These are phyloP conservation scores for Caenorhabditis sp. DNA, from an alignment of 2,888 invertebrate genomes.

Conservation along the genomic window DNA sequence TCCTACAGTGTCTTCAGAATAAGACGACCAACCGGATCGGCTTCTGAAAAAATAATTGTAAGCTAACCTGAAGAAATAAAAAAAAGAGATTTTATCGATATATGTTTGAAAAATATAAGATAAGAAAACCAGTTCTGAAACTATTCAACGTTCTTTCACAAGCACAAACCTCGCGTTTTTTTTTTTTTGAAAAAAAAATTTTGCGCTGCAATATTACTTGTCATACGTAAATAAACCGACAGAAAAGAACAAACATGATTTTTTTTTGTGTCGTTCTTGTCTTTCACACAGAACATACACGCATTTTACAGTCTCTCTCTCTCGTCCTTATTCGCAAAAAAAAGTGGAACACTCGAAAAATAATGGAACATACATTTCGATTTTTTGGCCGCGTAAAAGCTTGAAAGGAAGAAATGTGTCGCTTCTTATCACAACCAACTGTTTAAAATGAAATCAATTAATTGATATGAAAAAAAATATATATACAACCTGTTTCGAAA, in stretches of 20 bases:
- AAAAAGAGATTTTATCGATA: neutral
- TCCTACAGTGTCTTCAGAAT: constrained; percentile 42
- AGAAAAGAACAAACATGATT: neutral
- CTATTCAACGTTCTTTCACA: neutral
- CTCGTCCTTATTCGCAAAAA: neutral
- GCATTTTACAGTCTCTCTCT: neutral
- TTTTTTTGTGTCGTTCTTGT: neutral
- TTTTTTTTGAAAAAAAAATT: neutral
- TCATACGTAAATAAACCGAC: constrained; percentile 1
- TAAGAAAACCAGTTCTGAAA: neutral
- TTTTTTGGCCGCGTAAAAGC: neutral
- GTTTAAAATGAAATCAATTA: neutral
- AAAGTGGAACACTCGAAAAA: neutral
- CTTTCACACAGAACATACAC: neutral
- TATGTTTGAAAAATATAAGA: neutral
- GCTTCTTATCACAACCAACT: neutral
- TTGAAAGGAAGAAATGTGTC: too few relatives aligned
- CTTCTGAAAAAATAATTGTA: constrained; percentile 41
- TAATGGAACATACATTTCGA: neutral
- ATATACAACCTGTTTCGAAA: neutral
- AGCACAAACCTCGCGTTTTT: neutral
- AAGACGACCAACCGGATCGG: constrained; percentile 48
- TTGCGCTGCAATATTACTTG: neutral
- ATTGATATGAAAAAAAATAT: neutral
- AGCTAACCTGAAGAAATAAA: neutral